Evolutionary conservation across 2,113 vertebrate genomes (phyloP), one percentile per base, ranked within the genome.

Genomic region (Riparia riparia): DNA sequence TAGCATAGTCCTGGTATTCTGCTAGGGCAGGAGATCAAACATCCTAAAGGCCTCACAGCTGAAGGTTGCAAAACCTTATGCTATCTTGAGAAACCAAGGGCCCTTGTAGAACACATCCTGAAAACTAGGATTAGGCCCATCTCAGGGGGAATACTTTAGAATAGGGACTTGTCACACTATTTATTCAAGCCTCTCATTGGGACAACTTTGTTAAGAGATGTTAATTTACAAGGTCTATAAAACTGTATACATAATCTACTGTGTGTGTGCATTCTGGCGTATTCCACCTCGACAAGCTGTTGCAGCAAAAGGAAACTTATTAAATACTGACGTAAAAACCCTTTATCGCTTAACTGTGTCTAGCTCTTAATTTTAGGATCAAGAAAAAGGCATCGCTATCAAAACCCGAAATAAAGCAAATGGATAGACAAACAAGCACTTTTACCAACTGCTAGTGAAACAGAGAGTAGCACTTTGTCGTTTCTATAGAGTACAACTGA

Each of bases 241-340:
- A 54, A 34, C 10, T 29, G 39, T 10, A 17, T 34, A 45, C 2
- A 2, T 4, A 6, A 28, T 34, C 25, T 22, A 22, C 32, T 0
- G 0, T 9, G 50, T 19, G 25, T 7, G 19, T 51, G 47, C 37
- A 34, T 21, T 78, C 51, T 0, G 0, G 17, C 1, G 2, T 7
- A 11, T 22, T 32, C 12, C 45, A 50, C 34, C 45, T 15, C 28
- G 37, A 20, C 0, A 2, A 77, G 19, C 0, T 41, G 22, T 13
- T 22, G 24, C 25, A 34, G 24, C 49, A 29, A 18, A 29, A 22
- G 7, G 31, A 44, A 14, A 25, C 39, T 54, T 9, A 54, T 17
- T 42, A 34, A 79, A 44, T 14, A 53, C 39, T 9, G 4, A 34
- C 34, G 14, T 29, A 65, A 65, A 79, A 65, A 9, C 25, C 25